Percentiles rank a stretch among this genome's conserved stretches.
These are phyloP conservation scores for Phasianus colchicus DNA, from an alignment of 2,113 vertebrate species.

Conservation along the genomic window DNA sequence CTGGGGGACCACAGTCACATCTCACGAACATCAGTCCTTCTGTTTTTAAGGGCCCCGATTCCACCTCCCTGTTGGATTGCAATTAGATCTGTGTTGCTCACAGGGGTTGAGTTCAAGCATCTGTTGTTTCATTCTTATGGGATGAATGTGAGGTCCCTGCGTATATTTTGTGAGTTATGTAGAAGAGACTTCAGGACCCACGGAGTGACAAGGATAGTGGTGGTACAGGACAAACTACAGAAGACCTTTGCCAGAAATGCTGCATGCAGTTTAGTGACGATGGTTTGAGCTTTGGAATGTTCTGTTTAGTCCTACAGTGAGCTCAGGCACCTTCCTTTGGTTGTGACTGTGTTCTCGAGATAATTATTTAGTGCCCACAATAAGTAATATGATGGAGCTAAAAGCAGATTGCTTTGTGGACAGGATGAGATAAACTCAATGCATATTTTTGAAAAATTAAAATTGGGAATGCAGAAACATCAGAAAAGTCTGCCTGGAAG, in stretches of 20 bases:
- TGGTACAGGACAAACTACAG: not conserved
- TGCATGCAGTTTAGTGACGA: not conserved
- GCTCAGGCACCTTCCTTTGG: not conserved
- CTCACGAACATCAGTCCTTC: not conserved
- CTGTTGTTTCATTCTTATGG: no score
- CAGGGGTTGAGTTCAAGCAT: not conserved
- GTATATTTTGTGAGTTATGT: not conserved
- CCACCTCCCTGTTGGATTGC: fast-evolving
- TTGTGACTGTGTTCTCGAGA: not conserved
- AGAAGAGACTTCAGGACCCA: not conserved
- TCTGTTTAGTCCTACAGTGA: fast-evolving
- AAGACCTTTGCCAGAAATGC: not conserved
- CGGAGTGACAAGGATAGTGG: fast-evolving
- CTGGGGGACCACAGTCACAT: not conserved
- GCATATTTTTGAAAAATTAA: not conserved
- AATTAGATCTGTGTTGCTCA: not conserved
- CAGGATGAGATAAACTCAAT: not conserved
- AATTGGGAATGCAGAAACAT: not conserved
- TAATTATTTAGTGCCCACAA: not conserved
- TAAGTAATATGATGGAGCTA: not conserved
- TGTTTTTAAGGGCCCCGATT: not conserved
- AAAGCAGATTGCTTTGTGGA: not conserved
- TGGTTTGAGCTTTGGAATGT: not conserved
- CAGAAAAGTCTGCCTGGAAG: not conserved
- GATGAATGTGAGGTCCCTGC: not conserved